Percentiles rank a stretch among this genome's conserved stretches.
Evolutionary conservation across 2,888 invertebrate species (phyloP).

Genomic region (Periphyllus acericola): DNA sequence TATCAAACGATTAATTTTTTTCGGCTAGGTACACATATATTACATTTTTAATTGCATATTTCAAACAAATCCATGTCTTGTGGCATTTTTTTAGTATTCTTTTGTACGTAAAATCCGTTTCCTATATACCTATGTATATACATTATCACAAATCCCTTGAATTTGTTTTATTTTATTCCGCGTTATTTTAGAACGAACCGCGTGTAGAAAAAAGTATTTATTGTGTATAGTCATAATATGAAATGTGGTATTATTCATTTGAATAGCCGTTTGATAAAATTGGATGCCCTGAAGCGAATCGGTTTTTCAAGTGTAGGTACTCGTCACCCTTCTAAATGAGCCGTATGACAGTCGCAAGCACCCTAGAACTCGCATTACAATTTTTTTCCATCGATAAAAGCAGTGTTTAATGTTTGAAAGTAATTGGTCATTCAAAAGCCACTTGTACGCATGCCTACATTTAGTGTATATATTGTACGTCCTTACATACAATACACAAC

Average conservation of each 20-base stretch:
- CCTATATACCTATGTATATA: no score
- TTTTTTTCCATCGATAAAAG: constrained; percentile 22
- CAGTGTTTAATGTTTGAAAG: constrained; percentile 27
- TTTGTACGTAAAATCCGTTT: no score
- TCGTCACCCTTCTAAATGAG: constrained; percentile 56
- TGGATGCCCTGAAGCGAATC: constrained; percentile 48
- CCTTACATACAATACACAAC: neutral
- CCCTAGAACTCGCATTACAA: constrained; percentile 25
- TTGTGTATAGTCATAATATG: neutral
- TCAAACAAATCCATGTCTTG: no score
- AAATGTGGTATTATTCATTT: constrained; percentile 24
- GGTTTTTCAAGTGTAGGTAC: constrained; percentile 48
- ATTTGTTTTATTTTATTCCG: neutral
- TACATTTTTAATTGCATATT: no score
- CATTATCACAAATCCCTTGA: neutral
- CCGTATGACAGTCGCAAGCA: constrained; percentile 52
- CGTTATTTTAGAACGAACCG: neutral
- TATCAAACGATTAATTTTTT: no score
- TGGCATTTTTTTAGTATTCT: no score
- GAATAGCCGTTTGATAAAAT: constrained; percentile 41
- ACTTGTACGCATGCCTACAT: constrained; percentile 26
- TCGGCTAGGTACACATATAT: no score
- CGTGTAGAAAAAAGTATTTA: neutral
- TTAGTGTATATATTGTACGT: constrained; percentile 1
- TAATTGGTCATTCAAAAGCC: constrained; percentile 53